Base-by-base conservation (phyloP, 1,140 invertebrate species). In the Maniola jurtina region DNA sequence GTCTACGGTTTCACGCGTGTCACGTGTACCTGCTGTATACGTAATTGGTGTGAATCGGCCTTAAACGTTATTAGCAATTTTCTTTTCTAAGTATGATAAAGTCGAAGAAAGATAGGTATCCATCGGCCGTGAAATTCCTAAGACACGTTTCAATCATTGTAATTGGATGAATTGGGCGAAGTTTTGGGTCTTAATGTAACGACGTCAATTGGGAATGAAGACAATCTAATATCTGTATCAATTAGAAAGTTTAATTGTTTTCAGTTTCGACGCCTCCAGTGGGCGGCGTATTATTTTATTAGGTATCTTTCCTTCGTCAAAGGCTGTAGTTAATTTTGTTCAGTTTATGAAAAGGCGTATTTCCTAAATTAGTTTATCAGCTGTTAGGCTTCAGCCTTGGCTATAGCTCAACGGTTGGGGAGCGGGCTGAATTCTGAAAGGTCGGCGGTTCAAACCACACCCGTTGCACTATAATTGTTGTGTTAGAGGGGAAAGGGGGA, bases 221-320 rank as follows among this genome's bases (percentile, higher is more conserved):
- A 42, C 57, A 59, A 59, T 59, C n/a, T 59, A 59, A 59, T 59
- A 59, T 45, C 42, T 59, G 16, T 59, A 59, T 59, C 57, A 59
- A 59, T 59, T 59, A 59, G 57, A 42, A 45, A 59, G 6, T 59
- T 59, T 59, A 45, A 59, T 59, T 59, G 38, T 36, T 45, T 45
- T 7, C 38, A 42, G 13, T n/a, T 13, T 45, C 13, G 11, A n/a
- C 42, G 13, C 38, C 38, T 38, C 6, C 38, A 25, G 25, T 25
- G 25, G 42, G 42, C 9, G 42, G 7, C 6, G 38, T 45, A 45
- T 45, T n/a, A 45, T 45, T 45, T 45, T 45, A 45, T 45, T 45
- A 11, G 25, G 25, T n/a, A n/a, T 25, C 42, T 11, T 45, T 13
- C 42, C 5, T 5, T 11, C 42, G 5, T 45, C 42, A 45, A 45